phyloP scores from a whole-genome alignment of 2,888 invertebrate genomes.

The Apamea monoglypha region DNA sequence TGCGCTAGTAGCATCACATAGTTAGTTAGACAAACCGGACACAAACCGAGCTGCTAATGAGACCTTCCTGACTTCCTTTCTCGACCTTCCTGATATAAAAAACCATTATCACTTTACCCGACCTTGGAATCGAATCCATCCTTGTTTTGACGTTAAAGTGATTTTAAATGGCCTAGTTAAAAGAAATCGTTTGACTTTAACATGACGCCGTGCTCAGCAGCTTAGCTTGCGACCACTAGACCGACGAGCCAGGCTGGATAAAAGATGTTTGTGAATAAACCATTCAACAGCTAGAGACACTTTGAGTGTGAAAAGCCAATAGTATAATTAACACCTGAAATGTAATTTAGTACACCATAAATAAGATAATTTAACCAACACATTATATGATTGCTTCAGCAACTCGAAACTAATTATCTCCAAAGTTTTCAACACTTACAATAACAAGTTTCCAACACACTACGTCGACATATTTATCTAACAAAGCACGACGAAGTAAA shows the following conservation, averaged over 20 bases:
- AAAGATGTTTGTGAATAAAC: neutral
- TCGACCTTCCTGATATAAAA: neutral
- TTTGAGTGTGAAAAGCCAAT: neutral
- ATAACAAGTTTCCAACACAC: slow-evolving; percentile 36
- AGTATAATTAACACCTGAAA: neutral
- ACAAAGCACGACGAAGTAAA: slow-evolving; percentile 54
- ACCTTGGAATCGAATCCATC: neutral
- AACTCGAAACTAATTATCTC: slow-evolving; percentile 3
- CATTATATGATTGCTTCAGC: neutral
- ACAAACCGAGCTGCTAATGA: neutral
- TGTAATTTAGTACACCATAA: neutral
- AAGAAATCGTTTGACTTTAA: neutral
- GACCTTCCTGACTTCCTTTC: neutral
- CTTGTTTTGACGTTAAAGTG: neutral
- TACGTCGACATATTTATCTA: slow-evolving; percentile 49
- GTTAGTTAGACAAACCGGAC: neutral
- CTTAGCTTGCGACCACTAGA: neutral
- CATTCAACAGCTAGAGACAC: neutral
- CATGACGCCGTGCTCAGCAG: neutral
- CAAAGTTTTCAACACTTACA: slow-evolving; percentile 20
- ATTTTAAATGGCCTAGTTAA: neutral
- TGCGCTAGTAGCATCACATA: neutral
- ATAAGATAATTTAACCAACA: neutral
- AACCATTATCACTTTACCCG: neutral
- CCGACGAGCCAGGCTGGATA: neutral